Base-by-base conservation (phyloP, 2,113 vertebrate species). In the Mustela nigripes region DNA sequence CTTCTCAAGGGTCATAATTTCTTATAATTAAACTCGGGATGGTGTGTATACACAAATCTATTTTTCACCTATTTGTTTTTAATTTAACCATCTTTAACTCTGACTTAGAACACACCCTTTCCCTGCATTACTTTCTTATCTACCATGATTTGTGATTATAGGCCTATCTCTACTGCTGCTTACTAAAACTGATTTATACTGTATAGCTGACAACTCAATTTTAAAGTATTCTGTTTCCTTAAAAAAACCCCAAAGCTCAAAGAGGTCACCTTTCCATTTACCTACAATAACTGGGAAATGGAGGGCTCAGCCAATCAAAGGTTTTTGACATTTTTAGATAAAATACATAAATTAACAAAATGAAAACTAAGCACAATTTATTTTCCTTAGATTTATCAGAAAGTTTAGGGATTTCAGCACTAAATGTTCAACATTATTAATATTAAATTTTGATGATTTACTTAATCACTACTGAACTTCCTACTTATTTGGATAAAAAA, bases 401-500 rank as follows among this genome's bases (percentile, higher is more conserved):
- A 89, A 31, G 15, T 63, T 73, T 94, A 71, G 10, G 18, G 31
- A 65, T 60, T 97, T 94, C 15, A 92, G 85, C 39, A 28, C 22
- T 85, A 81, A 94, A 78, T 15, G 24, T 76, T 97, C 6, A 78
- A 50, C 14, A 93, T 28, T 69, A 89, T 63, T 58, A 87, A 58
- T 50, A 82, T 60, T 85, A 71, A 91, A 71, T 76, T 95, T 21
- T 87, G 33, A 39, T 81, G 81, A 95, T 89, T 26, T 86, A 24
- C 4, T 76, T 93, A 94, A 83, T 71, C 6, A 83, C n/a, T 83
- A 87, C 2, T 50, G 60, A 78, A 74, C 3, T 84, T 80, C 80
- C 62, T 67, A 67, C 45, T 95, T 93, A 14, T 88, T 91, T 93
- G 45, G 10, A 39, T 91, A 83, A 94, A 95, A 94, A 86, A 83